Base-by-base conservation (phyloP, 2,797 vertebrate species). In the Neosilurus hyrtlii region DNA sequence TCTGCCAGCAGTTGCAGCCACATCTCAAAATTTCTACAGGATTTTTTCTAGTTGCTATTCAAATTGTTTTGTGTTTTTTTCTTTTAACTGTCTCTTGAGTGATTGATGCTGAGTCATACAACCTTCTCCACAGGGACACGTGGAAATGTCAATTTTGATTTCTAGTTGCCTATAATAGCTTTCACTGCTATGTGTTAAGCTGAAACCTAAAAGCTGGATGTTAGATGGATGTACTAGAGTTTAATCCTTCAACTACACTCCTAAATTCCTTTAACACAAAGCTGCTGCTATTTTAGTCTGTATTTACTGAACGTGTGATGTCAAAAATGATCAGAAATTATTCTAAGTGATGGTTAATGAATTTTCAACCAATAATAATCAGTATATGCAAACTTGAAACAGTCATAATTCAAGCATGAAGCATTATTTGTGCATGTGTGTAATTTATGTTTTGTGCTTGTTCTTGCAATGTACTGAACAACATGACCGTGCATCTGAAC, bases 401-500 rank as follows among this genome's bases (percentile, higher is more conserved):
- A 16, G 11, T 24, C 22, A 51, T 24, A 18, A 77, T 63, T 77
- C 1, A 4, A 62, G 24, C 30, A 8, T 52, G 14, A 35, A 9
- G 1, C 20, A 9, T 75, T 24, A 78, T 51, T 52, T 30, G 11
- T 62, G 30, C 11, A 65, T 61, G 54, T 30, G 24, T 66, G 66
- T 37, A 51, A 12, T 8, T 52, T 56, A 22, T 57, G 24, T 1
- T 14, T 20, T 30, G 76, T 14, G 18, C 52, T 78, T 65, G n/a
- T 52, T 78, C 37, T 77, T 79, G 11, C 56, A 37, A 37, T 43
- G 4, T 63, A 18, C 10, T 56, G 26, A 79, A 43, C 77, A 67
- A 35, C 65, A 68, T 57, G 65, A 80, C 24, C 77, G 20, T 61
- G 79, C 22, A 70, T 80, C 24, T 79, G 70, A 59, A 80, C 52